Percentiles rank a stretch among this genome's conserved stretches.
Conservation (phyloP, 2,113 vertebrate genomes). For the Orientallactaga bullata region DNA sequence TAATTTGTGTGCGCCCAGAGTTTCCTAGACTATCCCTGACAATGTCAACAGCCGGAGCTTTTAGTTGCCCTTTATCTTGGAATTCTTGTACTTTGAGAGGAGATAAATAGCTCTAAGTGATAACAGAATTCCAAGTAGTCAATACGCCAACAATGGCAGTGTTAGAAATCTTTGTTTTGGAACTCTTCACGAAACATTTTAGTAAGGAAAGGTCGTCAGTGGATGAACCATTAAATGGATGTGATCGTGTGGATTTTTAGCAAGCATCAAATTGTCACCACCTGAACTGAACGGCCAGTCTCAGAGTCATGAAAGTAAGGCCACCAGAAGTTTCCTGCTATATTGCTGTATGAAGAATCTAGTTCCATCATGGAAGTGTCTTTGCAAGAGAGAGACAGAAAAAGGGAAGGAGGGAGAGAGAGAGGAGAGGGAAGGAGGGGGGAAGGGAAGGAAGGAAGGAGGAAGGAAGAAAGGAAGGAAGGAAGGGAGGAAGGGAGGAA, state of each 20-base stretch:
- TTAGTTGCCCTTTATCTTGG: slow-evolving; percentile 2
- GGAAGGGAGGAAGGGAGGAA: no score
- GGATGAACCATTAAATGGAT: not conserved
- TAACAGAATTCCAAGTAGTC: slow-evolving; percentile 4
- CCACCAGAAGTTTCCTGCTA: not conserved
- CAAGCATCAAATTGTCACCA: not conserved
- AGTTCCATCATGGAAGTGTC: slow-evolving; percentile 1
- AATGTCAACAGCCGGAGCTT: not conserved
- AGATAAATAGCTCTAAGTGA: not conserved
- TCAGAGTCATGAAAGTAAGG: not conserved
- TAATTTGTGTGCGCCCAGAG: not conserved
- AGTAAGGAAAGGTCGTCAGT: not conserved
- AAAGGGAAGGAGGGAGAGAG: no score
- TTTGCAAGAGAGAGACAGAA: no score
- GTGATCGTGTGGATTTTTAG: not conserved
- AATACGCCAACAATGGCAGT: not conserved
- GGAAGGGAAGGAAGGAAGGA: no score
- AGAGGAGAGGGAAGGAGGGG: no score
- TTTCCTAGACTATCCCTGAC: not conserved
- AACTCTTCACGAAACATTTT: slow-evolving; percentile 5
- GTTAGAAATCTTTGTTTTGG: slow-evolving; percentile 31
- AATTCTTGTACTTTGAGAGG: not conserved
- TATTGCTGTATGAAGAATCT: not conserved
- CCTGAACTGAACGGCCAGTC: not conserved
- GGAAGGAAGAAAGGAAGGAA: no score